Percentiles rank a stretch among this genome's conserved stretches.
Conservation (phyloP, 2,797 vertebrate species). For the Cynodonichthys magdalenae region DNA sequence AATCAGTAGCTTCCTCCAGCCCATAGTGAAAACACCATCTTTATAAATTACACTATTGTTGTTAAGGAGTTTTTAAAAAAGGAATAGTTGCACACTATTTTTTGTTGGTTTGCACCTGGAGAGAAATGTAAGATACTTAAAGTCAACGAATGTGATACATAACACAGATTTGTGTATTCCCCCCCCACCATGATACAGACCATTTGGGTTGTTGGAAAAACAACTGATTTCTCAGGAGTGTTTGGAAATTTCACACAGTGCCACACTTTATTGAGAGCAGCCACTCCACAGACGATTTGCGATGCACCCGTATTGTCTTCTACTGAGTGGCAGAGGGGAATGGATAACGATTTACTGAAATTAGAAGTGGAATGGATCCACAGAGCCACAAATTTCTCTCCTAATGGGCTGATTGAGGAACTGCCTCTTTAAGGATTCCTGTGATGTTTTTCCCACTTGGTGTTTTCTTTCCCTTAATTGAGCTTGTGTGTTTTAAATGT, state of each 20-base stretch:
- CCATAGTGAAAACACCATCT: neutral
- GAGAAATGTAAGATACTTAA: neutral
- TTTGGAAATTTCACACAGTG: conserved; percentile 19
- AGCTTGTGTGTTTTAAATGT: neutral
- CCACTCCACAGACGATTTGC: conserved; percentile 40
- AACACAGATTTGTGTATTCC: neutral
- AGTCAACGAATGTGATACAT: accelerated
- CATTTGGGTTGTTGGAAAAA: neutral
- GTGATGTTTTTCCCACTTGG: conserved; percentile 25
- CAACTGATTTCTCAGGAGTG: conserved; percentile 9
- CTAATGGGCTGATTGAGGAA: conserved; percentile 56
- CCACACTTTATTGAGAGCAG: conserved; percentile 25
- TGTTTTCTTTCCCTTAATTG: conserved; percentile 21
- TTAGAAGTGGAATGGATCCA: conserved; percentile 62
- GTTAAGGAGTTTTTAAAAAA: conserved; percentile 13
- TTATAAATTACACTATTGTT: neutral
- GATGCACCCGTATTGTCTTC: conserved; percentile 46
- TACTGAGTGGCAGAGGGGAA: conserved; percentile 46
- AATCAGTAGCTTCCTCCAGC: neutral
- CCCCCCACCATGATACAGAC: neutral
- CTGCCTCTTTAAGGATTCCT: conserved; percentile 30
- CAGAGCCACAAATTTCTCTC: conserved; percentile 45
- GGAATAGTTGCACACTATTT: neutral
- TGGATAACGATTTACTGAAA: conserved; percentile 59
- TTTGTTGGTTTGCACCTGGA: neutral